phyloP scores from a whole-genome alignment of 2,113 vertebrate species.

The Eudyptes chrysolophus region DNA sequence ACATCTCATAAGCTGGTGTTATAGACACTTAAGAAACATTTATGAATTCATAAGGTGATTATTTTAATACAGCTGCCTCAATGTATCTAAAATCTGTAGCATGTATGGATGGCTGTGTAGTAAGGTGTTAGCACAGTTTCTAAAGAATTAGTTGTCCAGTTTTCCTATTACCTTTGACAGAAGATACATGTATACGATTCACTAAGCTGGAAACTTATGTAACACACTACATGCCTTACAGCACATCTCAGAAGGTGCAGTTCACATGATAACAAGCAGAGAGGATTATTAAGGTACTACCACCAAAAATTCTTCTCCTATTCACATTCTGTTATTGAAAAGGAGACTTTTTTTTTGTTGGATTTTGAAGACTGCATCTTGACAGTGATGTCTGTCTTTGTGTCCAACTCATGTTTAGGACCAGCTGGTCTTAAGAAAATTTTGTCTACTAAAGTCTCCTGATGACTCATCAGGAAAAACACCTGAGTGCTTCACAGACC shows the following conservation, averaged over 20 bases:
- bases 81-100: neutral
- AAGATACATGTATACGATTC: neutral
- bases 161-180: neutral
- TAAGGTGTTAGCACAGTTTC: neutral
- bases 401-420: neutral
- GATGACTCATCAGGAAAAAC: neutral
- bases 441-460: neutral
- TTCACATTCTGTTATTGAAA: neutral
- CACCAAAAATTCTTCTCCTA: neutral
- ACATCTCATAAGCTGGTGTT: neutral
- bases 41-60: neutral
- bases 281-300: neutral
- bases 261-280: neutral
- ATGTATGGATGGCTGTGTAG: neutral
- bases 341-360: neutral
- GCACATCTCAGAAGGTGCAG: neutral
- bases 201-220: neutral
- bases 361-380: neutral
- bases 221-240: neutral
- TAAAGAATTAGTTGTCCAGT: neutral
- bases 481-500: neutral
- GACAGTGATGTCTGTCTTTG: neutral
- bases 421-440: neutral
- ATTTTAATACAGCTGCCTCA: neutral
- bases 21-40: neutral